Percentiles rank a stretch among this genome's conserved stretches.
Evolutionary conservation across 2,888 invertebrate genomes (phyloP).

Genomic region (Dryobotodes eremita): DNA sequence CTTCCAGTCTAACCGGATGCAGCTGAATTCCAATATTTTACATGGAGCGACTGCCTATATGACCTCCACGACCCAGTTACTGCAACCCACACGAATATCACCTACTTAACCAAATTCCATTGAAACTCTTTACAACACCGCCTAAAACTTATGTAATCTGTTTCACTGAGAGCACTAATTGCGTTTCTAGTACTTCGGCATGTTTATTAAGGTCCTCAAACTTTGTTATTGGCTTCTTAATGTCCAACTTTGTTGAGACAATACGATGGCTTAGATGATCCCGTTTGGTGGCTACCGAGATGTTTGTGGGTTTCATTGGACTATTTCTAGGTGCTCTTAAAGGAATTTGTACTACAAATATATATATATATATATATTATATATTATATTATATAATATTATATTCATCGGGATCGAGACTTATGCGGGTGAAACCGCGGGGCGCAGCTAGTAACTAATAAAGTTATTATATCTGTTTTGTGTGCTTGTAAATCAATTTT

Average conservation of each 20-base stretch:
- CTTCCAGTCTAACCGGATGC: too few relatives aligned
- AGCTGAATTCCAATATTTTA: not conserved
- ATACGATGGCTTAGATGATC: conserved; percentile 44
- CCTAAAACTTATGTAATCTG: conserved; percentile 62
- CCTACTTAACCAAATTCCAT: conserved; percentile 47
- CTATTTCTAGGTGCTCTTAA: conserved; percentile 1
- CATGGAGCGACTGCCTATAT: too few relatives aligned
- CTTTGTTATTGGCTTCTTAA: conserved; percentile 67
- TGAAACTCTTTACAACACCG: conserved; percentile 55
- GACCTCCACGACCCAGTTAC: not conserved
- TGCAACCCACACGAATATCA: conserved; percentile 4
- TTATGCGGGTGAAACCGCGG: too few relatives aligned
- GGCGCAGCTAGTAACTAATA: not conserved
- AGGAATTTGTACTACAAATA: not conserved
- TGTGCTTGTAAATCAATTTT: not conserved
- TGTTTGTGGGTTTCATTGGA: conserved; percentile 22
- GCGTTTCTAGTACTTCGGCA: conserved; percentile 62
- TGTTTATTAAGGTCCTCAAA: conserved; percentile 67
- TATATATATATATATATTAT: too few relatives aligned
- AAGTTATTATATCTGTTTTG: not conserved
- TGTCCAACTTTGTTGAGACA: conserved; percentile 56
- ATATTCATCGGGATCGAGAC: too few relatives aligned
- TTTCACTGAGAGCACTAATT: conserved; percentile 63
- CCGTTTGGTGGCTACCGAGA: conserved; percentile 34
- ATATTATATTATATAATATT: too few relatives aligned